phyloP scores from a whole-genome alignment of 2,888 invertebrate species.

The Ramazzottius varieornatus region DNA sequence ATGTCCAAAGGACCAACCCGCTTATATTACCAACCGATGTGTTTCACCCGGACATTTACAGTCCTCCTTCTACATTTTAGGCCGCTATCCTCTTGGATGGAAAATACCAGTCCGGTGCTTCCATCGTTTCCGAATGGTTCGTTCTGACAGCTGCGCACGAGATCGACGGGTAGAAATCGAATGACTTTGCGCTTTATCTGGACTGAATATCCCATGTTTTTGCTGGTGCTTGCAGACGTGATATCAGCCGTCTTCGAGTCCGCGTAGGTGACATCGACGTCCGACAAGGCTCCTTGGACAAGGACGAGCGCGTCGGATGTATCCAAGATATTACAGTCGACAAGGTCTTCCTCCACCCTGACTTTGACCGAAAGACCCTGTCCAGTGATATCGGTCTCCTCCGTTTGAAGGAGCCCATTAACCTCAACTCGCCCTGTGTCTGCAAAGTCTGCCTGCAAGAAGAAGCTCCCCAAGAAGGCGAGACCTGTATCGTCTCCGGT shows the following conservation, averaged over 20 bases:
- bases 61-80: no score
- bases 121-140: slow-evolving; percentile 2
- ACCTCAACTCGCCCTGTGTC: slow-evolving; percentile 2
- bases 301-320: not conserved
- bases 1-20: no score
- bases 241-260: not conserved
- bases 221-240: not conserved
- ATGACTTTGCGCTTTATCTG: not conserved
- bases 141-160: not conserved
- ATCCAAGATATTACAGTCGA: not conserved
- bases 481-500: not conserved
- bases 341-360: not conserved
- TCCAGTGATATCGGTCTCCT: not conserved
- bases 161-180: not conserved
- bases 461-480: slow-evolving; percentile 2
- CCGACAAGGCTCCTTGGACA: not conserved
- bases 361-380: slow-evolving; percentile 2
- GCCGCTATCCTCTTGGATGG: not conserved
- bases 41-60: no score
- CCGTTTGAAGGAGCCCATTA: not conserved
- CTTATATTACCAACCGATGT: no score
- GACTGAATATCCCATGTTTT: no score
- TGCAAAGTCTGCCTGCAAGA: slow-evolving; percentile 3
- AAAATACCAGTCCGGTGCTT: slow-evolving; percentile 2
- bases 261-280: not conserved